Percentiles rank a stretch among this genome's conserved stretches.
Evolutionary conservation across 2,888 invertebrate species (phyloP).

Genomic region (Tholera decimalis): DNA sequence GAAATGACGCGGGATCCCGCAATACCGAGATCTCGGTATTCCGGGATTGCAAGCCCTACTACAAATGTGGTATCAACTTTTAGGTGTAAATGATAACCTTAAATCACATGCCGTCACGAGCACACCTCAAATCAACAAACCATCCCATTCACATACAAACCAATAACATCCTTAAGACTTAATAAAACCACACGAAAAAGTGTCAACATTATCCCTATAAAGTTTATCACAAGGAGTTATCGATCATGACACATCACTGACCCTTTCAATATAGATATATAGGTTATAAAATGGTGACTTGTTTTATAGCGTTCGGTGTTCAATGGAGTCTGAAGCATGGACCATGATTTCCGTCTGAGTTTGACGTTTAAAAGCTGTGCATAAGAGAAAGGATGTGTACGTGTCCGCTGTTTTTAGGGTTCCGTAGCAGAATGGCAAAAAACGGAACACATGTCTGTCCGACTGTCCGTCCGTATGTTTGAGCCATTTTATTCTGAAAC

Average conservation of each 20-base stretch:
- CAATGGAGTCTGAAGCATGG: slow-evolving; percentile 47
- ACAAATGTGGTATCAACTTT: too few relatives aligned
- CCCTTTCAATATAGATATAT: slow-evolving; percentile 53
- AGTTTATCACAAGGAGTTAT: slow-evolving; percentile 34
- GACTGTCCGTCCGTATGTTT: too few relatives aligned
- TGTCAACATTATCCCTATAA: slow-evolving; percentile 37
- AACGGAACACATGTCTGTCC: too few relatives aligned
- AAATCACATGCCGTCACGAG: slow-evolving; percentile 1
- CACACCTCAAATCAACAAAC: not conserved
- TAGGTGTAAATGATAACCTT: not conserved
- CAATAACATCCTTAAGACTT: slow-evolving; percentile 27
- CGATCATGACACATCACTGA: slow-evolving; percentile 45
- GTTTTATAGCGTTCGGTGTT: slow-evolving; percentile 45
- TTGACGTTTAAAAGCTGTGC: slow-evolving; percentile 41
- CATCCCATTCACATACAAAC: not conserved
- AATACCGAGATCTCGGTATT: too few relatives aligned
- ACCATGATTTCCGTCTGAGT: slow-evolving; percentile 43
- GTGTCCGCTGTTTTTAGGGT: not conserved
- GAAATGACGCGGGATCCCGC: too few relatives aligned
- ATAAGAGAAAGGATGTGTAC: slow-evolving; percentile 4
- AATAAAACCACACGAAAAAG: slow-evolving; percentile 38
- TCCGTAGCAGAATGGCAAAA: too few relatives aligned
- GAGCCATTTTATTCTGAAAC: too few relatives aligned
- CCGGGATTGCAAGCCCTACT: too few relatives aligned
- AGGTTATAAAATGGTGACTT: slow-evolving; percentile 47